phyloP scores from a whole-genome alignment of 2,797 vertebrate species.

The Cephalopachus bancanus region DNA sequence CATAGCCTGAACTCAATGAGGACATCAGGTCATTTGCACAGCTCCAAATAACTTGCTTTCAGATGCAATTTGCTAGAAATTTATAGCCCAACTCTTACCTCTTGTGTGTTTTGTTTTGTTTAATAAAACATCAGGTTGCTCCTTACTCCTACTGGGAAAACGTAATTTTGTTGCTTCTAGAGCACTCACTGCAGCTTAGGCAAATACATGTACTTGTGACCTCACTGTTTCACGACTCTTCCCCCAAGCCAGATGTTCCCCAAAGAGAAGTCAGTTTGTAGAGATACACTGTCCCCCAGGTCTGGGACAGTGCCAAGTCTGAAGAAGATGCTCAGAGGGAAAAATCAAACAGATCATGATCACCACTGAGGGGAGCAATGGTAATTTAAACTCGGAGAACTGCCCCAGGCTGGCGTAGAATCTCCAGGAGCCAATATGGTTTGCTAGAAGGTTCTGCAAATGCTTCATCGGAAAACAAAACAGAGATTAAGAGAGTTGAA shows the following conservation, averaged over 20 bases:
- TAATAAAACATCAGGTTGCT: background rate
- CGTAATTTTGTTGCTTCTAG: background rate
- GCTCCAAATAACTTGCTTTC: constrained; percentile 22
- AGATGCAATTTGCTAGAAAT: no score
- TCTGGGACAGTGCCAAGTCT: background rate
- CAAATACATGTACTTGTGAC: background rate
- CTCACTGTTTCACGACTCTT: background rate
- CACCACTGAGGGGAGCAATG: background rate
- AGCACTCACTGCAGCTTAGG: background rate
- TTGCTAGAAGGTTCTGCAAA: background rate
- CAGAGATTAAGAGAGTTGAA: background rate
- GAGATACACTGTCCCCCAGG: background rate
- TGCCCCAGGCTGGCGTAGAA: background rate
- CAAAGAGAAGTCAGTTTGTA: background rate
- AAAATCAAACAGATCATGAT: background rate
- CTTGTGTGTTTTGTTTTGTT: no score
- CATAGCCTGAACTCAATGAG: background rate
- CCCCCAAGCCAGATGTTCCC: background rate
- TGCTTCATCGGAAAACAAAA: constrained; percentile 13
- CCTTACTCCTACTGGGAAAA: background rate
- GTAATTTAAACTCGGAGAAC: background rate
- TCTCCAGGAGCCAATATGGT: background rate
- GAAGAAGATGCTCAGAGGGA: background rate
- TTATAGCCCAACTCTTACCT: no score
- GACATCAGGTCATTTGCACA: background rate